A percentile compares a stretch with the other conserved stretches of the same genome.
Evolutionary conservation across 2,888 invertebrate genomes (phyloP).

Genomic region (Philhelius pedissequus): DNA sequence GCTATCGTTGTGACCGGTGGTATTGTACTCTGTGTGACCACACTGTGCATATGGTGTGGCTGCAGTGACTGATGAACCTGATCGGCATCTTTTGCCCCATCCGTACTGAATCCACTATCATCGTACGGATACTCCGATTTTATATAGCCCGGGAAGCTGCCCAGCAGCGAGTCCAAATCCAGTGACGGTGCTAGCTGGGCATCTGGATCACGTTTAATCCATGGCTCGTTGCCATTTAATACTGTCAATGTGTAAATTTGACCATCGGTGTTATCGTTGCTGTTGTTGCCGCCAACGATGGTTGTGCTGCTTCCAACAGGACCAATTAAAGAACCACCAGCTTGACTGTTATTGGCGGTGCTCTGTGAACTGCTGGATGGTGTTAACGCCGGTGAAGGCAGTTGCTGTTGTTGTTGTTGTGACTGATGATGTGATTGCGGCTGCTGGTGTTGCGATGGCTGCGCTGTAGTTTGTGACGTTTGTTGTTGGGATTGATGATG

Average conservation of each 20-base stretch:
- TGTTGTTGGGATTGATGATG: slow-evolving; percentile 71
- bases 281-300: slow-evolving; percentile 71
- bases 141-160: slow-evolving; percentile 84
- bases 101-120: slow-evolving; percentile 86
- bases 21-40: slow-evolving; percentile 70
- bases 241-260: slow-evolving; percentile 91
- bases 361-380: slow-evolving; percentile 50
- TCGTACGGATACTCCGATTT: slow-evolving; percentile 89
- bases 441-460: slow-evolving; percentile 79
- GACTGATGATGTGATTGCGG: slow-evolving; percentile 77
- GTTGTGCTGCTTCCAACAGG: slow-evolving; percentile 72
- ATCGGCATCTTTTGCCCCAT: slow-evolving; percentile 80
- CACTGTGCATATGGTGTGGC: slow-evolving; percentile 71
- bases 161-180: slow-evolving; percentile 90
- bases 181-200: slow-evolving; percentile 81
- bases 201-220: slow-evolving; percentile 84
- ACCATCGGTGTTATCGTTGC: slow-evolving; percentile 84
- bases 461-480: slow-evolving; percentile 71
- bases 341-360: slow-evolving; percentile 52
- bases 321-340: slow-evolving; percentile 70
- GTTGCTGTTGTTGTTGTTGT: slow-evolving; percentile 68
- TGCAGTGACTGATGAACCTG: slow-evolving; percentile 70
- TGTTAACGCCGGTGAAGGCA: slow-evolving; percentile 42
- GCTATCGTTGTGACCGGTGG: slow-evolving; percentile 64
- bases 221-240: slow-evolving; percentile 86